These are phyloP conservation scores for Episyrphus balteatus DNA, from an alignment of 1,140 invertebrate genomes.

Conservation along the genomic window DNA sequence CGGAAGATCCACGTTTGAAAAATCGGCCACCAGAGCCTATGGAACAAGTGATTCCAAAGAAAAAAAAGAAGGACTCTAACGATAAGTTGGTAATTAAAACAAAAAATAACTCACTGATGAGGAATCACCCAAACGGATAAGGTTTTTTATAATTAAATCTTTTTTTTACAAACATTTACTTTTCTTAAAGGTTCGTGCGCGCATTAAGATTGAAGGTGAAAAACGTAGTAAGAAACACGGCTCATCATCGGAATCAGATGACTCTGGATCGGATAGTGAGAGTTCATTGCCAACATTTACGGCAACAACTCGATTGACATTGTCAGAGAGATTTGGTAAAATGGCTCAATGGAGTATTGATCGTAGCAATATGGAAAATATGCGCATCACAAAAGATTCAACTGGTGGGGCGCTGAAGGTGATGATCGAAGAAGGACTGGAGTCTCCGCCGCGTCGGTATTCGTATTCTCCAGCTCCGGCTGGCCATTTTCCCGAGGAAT, in stretches of 20 bases:
- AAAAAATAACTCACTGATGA: background rate
- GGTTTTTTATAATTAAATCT: background rate
- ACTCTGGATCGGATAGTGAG: slow-evolving; percentile 32
- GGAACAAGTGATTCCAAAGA: slow-evolving; percentile 20
- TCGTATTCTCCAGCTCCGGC: slow-evolving; percentile 57
- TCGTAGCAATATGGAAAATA: slow-evolving; percentile 61
- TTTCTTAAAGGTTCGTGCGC: slow-evolving; percentile 23
- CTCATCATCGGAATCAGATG: slow-evolving; percentile 33
- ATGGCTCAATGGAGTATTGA: slow-evolving; percentile 81
- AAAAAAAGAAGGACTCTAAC: slow-evolving; percentile 35
- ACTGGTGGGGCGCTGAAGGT: slow-evolving; percentile 58
- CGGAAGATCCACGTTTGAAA: slow-evolving; percentile 34
- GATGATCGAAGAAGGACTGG: slow-evolving; percentile 51
- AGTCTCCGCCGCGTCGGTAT: slow-evolving; percentile 37
- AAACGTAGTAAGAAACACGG: slow-evolving; percentile 35
- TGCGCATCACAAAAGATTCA: slow-evolving; percentile 67
- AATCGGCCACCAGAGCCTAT: slow-evolving; percentile 33
- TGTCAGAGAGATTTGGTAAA: slow-evolving; percentile 76
- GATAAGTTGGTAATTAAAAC: slow-evolving; percentile 12
- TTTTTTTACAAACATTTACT: background rate
- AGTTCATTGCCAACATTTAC: slow-evolving; percentile 31
- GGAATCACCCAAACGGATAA: too few relatives aligned
- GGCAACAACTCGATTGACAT: slow-evolving; percentile 45
- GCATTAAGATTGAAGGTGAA: slow-evolving; percentile 36
- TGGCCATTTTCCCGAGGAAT: slow-evolving; percentile 64